A percentile compares a stretch with the other conserved stretches of the same genome.
Evolutionary conservation across 1,140 invertebrate species (phyloP).

Genomic region (Caenorhabditis briggsae): DNA sequence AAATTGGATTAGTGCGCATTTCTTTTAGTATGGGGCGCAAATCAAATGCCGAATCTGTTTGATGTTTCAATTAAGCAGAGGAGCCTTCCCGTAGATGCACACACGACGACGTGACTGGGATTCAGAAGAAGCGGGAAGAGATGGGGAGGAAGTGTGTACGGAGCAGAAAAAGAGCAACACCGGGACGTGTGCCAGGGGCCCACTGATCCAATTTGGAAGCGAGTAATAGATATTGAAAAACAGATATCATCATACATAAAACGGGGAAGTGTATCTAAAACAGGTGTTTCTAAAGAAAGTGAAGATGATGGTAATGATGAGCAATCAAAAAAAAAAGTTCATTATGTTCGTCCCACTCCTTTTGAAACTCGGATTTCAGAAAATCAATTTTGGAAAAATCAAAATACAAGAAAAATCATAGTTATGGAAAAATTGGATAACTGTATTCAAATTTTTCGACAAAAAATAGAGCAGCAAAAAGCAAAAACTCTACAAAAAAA

Average conservation of each 20-base stretch:
- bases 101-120: slow-evolving; percentile 35
- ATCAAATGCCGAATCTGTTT: slow-evolving; percentile 51
- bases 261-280: neutral
- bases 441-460: no score
- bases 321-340: no score
- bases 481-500: no score
- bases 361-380: no score
- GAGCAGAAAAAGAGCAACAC: slow-evolving; percentile 38
- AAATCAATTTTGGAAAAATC: no score
- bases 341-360: no score
- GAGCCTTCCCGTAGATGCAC: neutral
- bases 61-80: slow-evolving; percentile 47
- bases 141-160: neutral
- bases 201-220: slow-evolving; percentile 15
- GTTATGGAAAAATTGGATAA: no score
- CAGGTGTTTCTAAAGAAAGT: no score
- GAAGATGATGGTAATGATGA: neutral
- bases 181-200: slow-evolving; percentile 23
- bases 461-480: no score
- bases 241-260: neutral
- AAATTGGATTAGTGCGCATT: slow-evolving; percentile 51
- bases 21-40: slow-evolving; percentile 47
- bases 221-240: slow-evolving; percentile 29
- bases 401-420: no score
- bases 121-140: neutral